A percentile compares a stretch with the other conserved stretches of the same genome.
These are phyloP conservation scores for Diprion similis DNA, from an alignment of 1,140 invertebrate genomes.

Conservation along the genomic window DNA sequence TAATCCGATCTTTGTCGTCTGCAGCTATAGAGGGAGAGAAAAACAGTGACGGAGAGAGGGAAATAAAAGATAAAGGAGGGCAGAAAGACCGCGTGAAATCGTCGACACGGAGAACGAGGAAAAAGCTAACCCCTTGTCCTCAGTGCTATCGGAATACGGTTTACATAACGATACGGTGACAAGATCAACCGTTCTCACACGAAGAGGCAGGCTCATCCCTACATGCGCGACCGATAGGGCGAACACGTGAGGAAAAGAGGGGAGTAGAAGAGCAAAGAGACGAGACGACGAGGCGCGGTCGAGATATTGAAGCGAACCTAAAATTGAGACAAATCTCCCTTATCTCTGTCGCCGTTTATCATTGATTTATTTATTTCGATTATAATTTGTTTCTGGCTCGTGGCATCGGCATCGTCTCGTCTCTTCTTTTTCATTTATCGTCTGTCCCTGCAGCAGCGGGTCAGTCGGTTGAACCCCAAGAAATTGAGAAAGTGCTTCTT, in stretches of 20 bases:
- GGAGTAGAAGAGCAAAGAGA: background rate
- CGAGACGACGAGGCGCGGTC: background rate
- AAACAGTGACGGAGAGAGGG: slow-evolving; percentile 15
- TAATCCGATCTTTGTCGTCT: background rate
- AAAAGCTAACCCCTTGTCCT: slow-evolving; percentile 23
- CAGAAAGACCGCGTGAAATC: too few species aligned
- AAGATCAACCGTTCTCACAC: slow-evolving; percentile 16
- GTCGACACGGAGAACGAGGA: background rate
- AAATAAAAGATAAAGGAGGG: slow-evolving; percentile 6
- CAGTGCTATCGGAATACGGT: slow-evolving; percentile 43
- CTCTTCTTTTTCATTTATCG: background rate
- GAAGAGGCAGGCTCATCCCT: background rate
- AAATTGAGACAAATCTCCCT: slow-evolving; percentile 11
- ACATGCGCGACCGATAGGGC: background rate
- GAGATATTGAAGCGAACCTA: background rate
- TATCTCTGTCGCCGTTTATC: slow-evolving; percentile 4
- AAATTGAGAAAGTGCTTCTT: too few species aligned
- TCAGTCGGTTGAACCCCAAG: background rate
- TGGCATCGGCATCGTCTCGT: background rate
- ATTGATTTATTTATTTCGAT: slow-evolving; percentile 1
- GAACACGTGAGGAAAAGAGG: background rate
- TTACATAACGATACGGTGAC: slow-evolving; percentile 40
- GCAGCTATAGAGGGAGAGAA: background rate
- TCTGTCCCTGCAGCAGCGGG: background rate
- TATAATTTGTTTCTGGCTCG: slow-evolving; percentile 11